Evolutionary conservation across 2,888 invertebrate genomes (phyloP), one percentile per base, ranked within the genome.

Genomic region (Papilio gigon): DNA sequence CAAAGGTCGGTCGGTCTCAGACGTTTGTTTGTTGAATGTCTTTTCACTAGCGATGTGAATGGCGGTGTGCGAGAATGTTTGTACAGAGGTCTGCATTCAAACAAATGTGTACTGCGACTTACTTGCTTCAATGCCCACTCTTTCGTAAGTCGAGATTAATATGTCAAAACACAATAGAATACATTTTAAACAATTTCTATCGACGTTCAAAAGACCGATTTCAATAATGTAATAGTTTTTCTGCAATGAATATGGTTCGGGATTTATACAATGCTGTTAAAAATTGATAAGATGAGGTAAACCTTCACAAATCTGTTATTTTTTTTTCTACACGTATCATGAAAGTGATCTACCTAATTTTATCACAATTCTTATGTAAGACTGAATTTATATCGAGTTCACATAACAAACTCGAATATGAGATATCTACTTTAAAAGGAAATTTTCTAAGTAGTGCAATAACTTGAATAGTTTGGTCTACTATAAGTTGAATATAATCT

Each of bases 41-140:
- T 68, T 68, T 68, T 64, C 65, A 68, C 65, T 59, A 22, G 25
- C n/a, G 50, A 64, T 33, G 58, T 68, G 64, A 64, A 68, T 64
- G 60, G 60, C 33, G 35, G 60, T 30, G 50, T 20, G 33, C 58
- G 62, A 59, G 40, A 68, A 53, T 65, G 68, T 68, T 68, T 68
- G 68, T 33, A 33, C 65, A 42, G 65, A 47, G 68, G 63, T 68
- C 63, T 60, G 60, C 60, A 68, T 60, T 68, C 40, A 35, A 68
- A 60, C 64, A 68, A 68, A 68, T 68, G 60, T 42, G 58, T 56
- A 64, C 47, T 63, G 33, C 56, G 25, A 35, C 33, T 58, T 58
- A 42, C 56, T 67, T 63, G 56, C 44, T 58, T 58, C 27, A 63
- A 63, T 56, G 47, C 27, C 63, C 27, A 44, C 66, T 66, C 37